Evolutionary conservation across 1,140 invertebrate genomes (phyloP), one percentile per base, ranked within the genome.

Genomic region (Lucilia cuprina): DNA sequence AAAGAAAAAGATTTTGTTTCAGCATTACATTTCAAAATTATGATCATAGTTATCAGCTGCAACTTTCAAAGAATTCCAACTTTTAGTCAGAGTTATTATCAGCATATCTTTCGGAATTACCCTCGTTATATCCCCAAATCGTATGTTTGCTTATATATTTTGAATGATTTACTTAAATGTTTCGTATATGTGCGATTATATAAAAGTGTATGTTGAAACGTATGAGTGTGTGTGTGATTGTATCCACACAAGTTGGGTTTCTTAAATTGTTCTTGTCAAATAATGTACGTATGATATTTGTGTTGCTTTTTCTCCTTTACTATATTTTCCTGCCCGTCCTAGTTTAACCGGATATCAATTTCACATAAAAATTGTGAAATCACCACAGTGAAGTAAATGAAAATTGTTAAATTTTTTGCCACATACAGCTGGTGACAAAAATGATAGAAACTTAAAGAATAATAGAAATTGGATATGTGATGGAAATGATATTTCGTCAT

Each of bases 321-420:
- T 30, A 30, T 3, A 30, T 2, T n/a, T n/a, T n/a, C n/a, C 25
- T 78, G 41, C 77, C 21, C 35, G 75, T 78, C 75, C 34, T 60
- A 12, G 50, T 80, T 41, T 82, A 19, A 34, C 25, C 70, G 86
- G 88, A 89, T 90, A 90, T 89, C 89, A 90, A 90, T 90, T 89
- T 89, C 89, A 86, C 88, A 89, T 88, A 82, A 82, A 82, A 82
- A 41, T 82, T 82, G 82, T 82, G 50, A 82, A 82, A 82, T 82
- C 82, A 82, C 82, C 82, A 82, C 55, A 65, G 55, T 49, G 47
- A 49, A 80, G 19, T 17, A 19, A 70, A 70, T 19, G 8, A 70
- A 70, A 70, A 70, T n/a, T 70, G 12, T 70, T 70, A 10, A 55
- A 55, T 70, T 70, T n/a, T 30, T n/a, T 21, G 41, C 41, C 65